These are phyloP conservation scores for Virgularia gustaviana DNA, from an alignment of 92 coral and sea anemone species.

Conservation along the genomic window DNA sequence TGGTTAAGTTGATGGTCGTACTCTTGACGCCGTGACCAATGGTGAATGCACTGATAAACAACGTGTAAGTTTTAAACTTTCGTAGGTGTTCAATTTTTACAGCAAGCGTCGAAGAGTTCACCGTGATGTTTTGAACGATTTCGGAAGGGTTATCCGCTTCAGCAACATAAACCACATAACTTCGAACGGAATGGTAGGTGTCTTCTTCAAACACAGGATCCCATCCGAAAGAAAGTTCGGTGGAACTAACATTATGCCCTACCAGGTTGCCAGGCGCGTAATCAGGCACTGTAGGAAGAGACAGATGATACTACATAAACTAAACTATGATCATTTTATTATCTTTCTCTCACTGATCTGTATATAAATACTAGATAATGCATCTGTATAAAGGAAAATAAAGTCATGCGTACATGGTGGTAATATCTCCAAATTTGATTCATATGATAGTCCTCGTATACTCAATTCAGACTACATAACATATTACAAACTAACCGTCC, in stretches of 20 bases:
- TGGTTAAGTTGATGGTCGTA: not conserved
- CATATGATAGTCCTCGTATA: not conserved
- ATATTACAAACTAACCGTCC: slow-evolving; percentile 9
- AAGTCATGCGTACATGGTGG: not conserved
- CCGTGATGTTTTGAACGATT: slow-evolving; percentile 11
- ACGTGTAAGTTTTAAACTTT: slow-evolving; percentile 5
- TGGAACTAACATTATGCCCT: slow-evolving; percentile 15
- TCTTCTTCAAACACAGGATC: not conserved
- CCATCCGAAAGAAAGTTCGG: slow-evolving; percentile 12
- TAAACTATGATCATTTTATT: no score
- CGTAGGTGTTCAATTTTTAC: not conserved
- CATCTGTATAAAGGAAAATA: no score
- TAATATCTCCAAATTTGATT: not conserved
- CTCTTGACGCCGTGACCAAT: slow-evolving; percentile 17
- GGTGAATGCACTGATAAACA: slow-evolving; percentile 7
- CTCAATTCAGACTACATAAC: no score
- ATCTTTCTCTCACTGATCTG: no score
- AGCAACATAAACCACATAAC: slow-evolving; percentile 21
- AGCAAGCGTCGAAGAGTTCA: not conserved
- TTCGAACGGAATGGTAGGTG: slow-evolving; percentile 2
- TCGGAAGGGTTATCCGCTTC: not conserved
- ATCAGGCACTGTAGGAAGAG: slow-evolving; percentile 2
- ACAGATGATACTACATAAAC: not conserved
- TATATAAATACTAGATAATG: no score
- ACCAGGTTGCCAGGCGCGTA: slow-evolving; percentile 4